Evolutionary conservation across 2,113 vertebrate species (phyloP), one percentile per base, ranked within the genome.

Genomic region (Rhabdomys dilectus): DNA sequence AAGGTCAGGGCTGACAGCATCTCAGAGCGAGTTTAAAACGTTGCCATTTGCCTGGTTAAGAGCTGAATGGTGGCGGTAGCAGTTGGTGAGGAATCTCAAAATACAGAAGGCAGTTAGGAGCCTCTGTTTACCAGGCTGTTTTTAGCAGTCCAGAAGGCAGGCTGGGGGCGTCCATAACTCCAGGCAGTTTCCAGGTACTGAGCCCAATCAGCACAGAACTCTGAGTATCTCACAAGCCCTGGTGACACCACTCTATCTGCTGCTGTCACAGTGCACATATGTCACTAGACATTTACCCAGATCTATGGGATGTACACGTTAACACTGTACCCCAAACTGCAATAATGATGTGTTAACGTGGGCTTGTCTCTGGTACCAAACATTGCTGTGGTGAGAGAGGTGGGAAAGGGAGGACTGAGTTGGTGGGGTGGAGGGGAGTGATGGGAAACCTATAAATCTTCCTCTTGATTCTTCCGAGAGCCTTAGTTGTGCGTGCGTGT

Each of bases 21-120:
- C 82, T 94, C 24, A 12, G 15, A 45, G 72, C 60, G 72, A 70
- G 88, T 62, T 36, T 53, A 80, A 96, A 77, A 93, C 26, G n/a
- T 17, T 7, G 56, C 17, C 82, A 85, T 75, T 17, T 9, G 89
- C 72, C 87, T 92, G 85, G 89, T 56, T 70, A 11, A 89, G 66
- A 76, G 88, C 87, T 78, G 7, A n/a, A 31, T 29, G 29, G 21
- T 77, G 70, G 17, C 5, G 26, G 34, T 5, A 39, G 36, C 77
- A n/a, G 17, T 31, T n/a, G 48, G 62, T 15, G 21, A 73, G 42
- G 24, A n/a, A 84, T 34, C 87, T 77, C 53, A 73, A 89, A 78
- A 94, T 22, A 58, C 78, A 92, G 72, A 64, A 70, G 24, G 53
- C 21, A 29, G 58, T 26, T 34, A 77, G 76, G 58, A 16, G 34